These are phyloP conservation scores for Sula dactylatra DNA, from an alignment of 2,113 vertebrate genomes.

Conservation along the genomic window DNA sequence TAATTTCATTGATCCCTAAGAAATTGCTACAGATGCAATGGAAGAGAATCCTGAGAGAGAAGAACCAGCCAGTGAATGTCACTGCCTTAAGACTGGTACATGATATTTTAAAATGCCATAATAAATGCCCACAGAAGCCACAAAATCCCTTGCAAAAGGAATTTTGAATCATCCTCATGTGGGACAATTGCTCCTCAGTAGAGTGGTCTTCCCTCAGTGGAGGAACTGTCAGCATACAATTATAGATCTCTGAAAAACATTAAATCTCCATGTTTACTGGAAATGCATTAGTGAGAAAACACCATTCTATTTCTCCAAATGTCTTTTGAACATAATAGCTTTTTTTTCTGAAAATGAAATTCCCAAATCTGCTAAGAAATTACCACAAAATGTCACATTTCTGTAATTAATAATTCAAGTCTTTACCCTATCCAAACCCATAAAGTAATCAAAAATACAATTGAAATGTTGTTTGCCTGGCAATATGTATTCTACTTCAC, in stretches of 20 bases:
- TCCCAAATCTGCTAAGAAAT: constrained; percentile 45
- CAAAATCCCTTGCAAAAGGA: constrained; percentile 10
- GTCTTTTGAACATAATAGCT: constrained; percentile 26
- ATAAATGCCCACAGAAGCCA: constrained; percentile 20
- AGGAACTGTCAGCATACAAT: constrained; percentile 46
- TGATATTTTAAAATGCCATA: not conserved
- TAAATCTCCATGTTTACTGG: constrained; percentile 37
- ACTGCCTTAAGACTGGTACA: not conserved
- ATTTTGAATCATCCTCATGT: not conserved
- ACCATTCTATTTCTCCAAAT: not conserved
- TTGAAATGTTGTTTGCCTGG: constrained; percentile 30
- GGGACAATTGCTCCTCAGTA: constrained; percentile 32
- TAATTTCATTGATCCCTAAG: not conserved
- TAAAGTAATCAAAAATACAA: constrained; percentile 55
- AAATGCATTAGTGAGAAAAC: constrained; percentile 43
- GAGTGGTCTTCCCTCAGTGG: constrained; percentile 16
- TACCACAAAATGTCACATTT: constrained; percentile 5
- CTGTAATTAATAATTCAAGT: constrained; percentile 55
- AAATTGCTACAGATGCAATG: not conserved
- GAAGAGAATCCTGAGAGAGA: not conserved
- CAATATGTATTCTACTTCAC: constrained; percentile 5
- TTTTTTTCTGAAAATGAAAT: constrained; percentile 43
- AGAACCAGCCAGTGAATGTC: not conserved
- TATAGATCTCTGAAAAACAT: constrained; percentile 42
- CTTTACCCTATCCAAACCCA: not conserved